Evolutionary conservation across 1,140 invertebrate species (phyloP).

Genomic region (Bombus breviceps): DNA sequence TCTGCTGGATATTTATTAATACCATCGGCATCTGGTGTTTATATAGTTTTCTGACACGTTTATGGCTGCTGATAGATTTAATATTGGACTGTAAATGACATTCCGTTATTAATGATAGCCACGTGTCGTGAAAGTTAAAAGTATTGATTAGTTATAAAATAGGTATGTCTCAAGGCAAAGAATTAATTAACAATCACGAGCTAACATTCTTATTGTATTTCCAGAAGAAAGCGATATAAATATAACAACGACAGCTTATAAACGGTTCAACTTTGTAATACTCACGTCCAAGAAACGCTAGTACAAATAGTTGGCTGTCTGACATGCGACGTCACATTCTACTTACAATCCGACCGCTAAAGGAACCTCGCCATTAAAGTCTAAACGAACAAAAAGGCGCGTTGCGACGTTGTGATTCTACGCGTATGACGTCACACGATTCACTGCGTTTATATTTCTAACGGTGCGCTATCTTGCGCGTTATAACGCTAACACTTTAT

Average conservation of each 20-base stretch:
- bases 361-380: no score
- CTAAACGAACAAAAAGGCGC: no score
- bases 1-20: not conserved
- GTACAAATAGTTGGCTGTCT: not conserved
- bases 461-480: no score
- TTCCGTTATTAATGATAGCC: not conserved
- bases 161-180: not conserved
- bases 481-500: no score
- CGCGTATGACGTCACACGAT: no score
- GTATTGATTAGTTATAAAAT: not conserved
- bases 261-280: not conserved
- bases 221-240: not conserved
- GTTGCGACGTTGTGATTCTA: no score
- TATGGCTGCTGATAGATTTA: not conserved
- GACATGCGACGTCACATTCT: constrained; percentile 19
- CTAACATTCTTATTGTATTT: not conserved
- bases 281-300: not conserved
- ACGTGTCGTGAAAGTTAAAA: not conserved
- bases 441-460: no score
- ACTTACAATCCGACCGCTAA: not conserved
- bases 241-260: not conserved
- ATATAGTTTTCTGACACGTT: not conserved
- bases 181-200: not conserved
- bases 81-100: not conserved
- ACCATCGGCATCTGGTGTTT: not conserved